phyloP scores from a whole-genome alignment of 1,140 invertebrate species.

The Tetramorium alpestre region DNA sequence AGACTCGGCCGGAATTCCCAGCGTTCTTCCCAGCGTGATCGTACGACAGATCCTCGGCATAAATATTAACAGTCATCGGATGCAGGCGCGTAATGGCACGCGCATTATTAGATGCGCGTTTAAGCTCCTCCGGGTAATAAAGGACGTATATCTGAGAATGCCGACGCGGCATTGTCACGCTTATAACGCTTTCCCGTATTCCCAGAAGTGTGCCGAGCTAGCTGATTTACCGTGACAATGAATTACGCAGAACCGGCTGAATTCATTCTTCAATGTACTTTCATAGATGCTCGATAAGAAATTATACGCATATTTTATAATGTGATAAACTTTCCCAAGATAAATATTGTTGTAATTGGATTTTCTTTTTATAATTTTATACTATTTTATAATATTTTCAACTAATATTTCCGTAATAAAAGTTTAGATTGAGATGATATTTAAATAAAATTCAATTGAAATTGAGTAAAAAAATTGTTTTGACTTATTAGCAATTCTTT shows the following conservation, averaged over 20 bases:
- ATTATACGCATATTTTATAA: not conserved
- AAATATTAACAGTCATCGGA: slow-evolving; percentile 48
- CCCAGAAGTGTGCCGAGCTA: slow-evolving; percentile 13
- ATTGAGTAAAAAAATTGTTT: not conserved
- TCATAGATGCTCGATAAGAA: not conserved
- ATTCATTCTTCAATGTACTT: not conserved
- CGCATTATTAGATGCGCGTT: slow-evolving; percentile 39
- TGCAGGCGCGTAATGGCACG: slow-evolving; percentile 20
- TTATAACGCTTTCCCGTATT: slow-evolving; percentile 18
- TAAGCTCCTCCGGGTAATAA: slow-evolving; percentile 30
- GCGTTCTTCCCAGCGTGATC: slow-evolving; percentile 49
- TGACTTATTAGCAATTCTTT: not conserved
- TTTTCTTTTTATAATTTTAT: not conserved
- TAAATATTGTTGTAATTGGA: not conserved
- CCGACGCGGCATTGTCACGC: slow-evolving; percentile 15
- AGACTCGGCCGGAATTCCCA: slow-evolving; percentile 49
- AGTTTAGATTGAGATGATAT: not conserved
- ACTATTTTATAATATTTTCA: not conserved
- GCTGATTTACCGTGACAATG: slow-evolving; percentile 9
- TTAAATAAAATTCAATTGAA: not conserved
- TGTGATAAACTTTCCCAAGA: not conserved
- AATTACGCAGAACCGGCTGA: slow-evolving; percentile 12
- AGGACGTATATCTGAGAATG: slow-evolving; percentile 32
- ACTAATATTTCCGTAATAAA: not conserved
- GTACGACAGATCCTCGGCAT: slow-evolving; percentile 27